Conservation (phyloP, 1,140 invertebrate genomes). For the Mamestra configurata region DNA sequence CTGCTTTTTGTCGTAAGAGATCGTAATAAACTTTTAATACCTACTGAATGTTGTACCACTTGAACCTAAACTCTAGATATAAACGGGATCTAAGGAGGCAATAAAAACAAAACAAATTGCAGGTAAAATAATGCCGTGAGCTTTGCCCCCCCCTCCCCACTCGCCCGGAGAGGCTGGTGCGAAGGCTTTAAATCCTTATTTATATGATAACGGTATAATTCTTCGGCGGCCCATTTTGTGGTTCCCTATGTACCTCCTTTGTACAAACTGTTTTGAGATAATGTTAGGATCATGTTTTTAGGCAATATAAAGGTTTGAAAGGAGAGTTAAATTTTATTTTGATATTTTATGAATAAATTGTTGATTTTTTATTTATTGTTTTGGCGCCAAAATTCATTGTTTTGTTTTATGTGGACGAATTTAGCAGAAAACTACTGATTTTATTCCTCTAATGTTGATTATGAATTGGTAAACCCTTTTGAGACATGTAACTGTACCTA, state of each 20-base stretch:
- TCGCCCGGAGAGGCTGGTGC: slow-evolving; percentile 37
- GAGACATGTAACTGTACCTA: too few relatives aligned
- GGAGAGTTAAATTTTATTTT: slow-evolving; percentile 1
- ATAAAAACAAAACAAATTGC: slow-evolving; percentile 83
- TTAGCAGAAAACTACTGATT: too few relatives aligned
- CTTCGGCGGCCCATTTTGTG: slow-evolving; percentile 64
- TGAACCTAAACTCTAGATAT: slow-evolving; percentile 10
- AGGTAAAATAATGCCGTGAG: slow-evolving; percentile 80
- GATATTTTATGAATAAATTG: not conserved
- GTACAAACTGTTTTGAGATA: slow-evolving; percentile 44
- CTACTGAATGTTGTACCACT: not conserved
- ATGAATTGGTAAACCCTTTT: too few relatives aligned
- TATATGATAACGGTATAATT: slow-evolving; percentile 84
- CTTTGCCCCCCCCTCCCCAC: slow-evolving; percentile 66
- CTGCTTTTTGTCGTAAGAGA: too few relatives aligned
- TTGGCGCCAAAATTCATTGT: too few relatives aligned
- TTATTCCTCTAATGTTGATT: too few relatives aligned
- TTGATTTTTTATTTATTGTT: not conserved
- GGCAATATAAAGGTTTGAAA: slow-evolving; percentile 21
- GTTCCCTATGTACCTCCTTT: slow-evolving; percentile 52
- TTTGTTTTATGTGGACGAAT: too few relatives aligned
- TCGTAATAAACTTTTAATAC: not conserved
- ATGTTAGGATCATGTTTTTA: slow-evolving; percentile 28
- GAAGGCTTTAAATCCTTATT: slow-evolving; percentile 83
- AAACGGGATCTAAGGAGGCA: slow-evolving; percentile 58